Evolutionary conservation across 1,140 invertebrate species (phyloP), one percentile per base, ranked within the genome.

Genomic region (Coptotermes formosanus): DNA sequence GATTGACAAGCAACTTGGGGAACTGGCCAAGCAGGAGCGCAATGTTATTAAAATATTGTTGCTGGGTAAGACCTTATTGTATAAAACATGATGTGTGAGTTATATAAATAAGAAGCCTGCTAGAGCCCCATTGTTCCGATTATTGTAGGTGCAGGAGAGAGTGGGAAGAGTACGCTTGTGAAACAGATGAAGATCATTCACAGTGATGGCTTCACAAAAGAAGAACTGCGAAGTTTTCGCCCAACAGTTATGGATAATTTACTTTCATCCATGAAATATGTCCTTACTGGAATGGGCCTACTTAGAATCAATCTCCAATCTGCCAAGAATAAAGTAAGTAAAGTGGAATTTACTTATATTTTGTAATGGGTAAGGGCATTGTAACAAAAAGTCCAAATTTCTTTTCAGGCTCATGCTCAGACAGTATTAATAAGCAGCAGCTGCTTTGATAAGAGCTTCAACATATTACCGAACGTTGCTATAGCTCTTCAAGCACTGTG

Each of bases 181-280:
- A 95, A 95, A 90, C 94, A 95, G 89, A 95, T 95, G 94, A 94
- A 94, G 92, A 96, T 96, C 88, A 96, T 96, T 87, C 95, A 96
- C 89, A 94, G 95, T 87, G 94, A 95, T 90, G 95, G 95, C 45
- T 96, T 95, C 89, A 94, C 94, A 52, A 90, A 91, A 87, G 93
- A 95, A 87, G 95, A 96, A 91, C 90, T 93, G 89, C 93, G 91
- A 89, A 94, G 92, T 85, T 94, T 93, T 87, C 90, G 94, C 89
- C 93, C 94, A 23, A 94, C 94, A 43, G 93, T 95, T 48, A 89
- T 94, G 86, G 94, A 95, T 88, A 95, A 95, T 89, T 89, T 95
- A n/a, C 89, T 94, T 23, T 93, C 93, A 48, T 95, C 94, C 12
- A 95, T 95, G 94, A 94, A 94, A 89, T 95, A 94, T 91, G 94